Conservation (phyloP, 2,888 invertebrate species). For the Myathropa florea region DNA sequence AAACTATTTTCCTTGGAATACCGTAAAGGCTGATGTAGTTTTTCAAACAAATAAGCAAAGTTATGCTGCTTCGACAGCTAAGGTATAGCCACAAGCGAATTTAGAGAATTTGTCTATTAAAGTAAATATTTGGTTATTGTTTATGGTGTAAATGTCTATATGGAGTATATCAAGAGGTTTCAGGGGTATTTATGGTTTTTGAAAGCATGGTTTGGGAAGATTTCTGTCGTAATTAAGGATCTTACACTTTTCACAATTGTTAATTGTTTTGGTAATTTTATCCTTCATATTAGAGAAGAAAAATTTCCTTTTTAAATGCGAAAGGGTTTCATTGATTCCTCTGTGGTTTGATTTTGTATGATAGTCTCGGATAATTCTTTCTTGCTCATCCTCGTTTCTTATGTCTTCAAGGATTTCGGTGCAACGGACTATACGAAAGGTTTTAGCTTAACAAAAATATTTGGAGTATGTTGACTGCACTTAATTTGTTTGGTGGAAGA, state of each 20-base stretch:
- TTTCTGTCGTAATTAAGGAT: slow-evolving; percentile 35
- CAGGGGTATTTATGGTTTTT: slow-evolving; percentile 34
- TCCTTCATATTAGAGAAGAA: slow-evolving; percentile 56
- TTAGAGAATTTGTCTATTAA: slow-evolving; percentile 51
- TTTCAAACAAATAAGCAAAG: no score
- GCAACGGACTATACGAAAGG: no score
- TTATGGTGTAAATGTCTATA: slow-evolving; percentile 31
- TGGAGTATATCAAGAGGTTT: slow-evolving; percentile 38
- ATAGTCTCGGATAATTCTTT: slow-evolving; percentile 17
- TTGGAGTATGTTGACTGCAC: slow-evolving; percentile 59
- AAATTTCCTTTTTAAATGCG: slow-evolving; percentile 35
- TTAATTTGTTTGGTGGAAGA: slow-evolving; percentile 65
- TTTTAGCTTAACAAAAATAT: slow-evolving; percentile 28
- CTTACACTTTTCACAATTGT: slow-evolving; percentile 38
- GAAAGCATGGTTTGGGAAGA: slow-evolving; percentile 8
- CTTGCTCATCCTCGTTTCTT: slow-evolving; percentile 18
- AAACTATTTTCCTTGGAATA: background rate
- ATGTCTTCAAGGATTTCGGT: slow-evolving; percentile 6
- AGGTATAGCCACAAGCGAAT: background rate
- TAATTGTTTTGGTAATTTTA: slow-evolving; percentile 18
- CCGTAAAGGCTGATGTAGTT: no score
- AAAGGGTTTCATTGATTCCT: slow-evolving; percentile 39
- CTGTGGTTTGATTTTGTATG: slow-evolving; percentile 46
- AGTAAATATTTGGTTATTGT: slow-evolving; percentile 32
- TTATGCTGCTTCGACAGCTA: no score